Evolutionary conservation across 2,113 vertebrate genomes (phyloP).

Genomic region (Columba livia): DNA sequence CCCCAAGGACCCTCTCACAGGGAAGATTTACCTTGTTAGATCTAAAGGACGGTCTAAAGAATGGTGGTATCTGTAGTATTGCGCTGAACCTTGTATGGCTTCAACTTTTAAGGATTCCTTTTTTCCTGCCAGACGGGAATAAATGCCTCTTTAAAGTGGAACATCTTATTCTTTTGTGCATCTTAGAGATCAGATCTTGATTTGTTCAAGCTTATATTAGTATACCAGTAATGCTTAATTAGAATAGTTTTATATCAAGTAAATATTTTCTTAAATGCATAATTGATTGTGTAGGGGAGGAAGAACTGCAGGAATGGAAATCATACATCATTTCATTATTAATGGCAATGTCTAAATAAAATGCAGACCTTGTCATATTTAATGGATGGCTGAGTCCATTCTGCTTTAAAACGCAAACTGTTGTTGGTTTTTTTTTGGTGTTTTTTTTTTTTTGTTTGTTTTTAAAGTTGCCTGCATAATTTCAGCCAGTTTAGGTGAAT

Average conservation of each 20-base stretch:
- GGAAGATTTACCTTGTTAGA: background rate
- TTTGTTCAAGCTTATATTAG: slow-evolving; percentile 46
- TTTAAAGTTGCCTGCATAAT: slow-evolving; percentile 71
- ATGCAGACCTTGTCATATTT: slow-evolving; percentile 84
- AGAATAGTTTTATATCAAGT: slow-evolving; percentile 72
- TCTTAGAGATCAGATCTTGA: slow-evolving; percentile 43
- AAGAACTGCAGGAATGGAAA: slow-evolving; percentile 79
- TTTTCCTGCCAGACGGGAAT: background rate
- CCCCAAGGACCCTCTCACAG: background rate
- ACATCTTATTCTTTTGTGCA: background rate
- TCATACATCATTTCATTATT: slow-evolving; percentile 85
- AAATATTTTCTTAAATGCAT: slow-evolving; percentile 85
- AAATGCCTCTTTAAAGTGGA: background rate
- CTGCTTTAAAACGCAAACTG: slow-evolving; percentile 72
- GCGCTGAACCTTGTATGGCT: background rate
- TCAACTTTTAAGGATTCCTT: background rate
- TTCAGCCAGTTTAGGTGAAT: slow-evolving; percentile 62
- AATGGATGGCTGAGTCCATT: slow-evolving; percentile 78
- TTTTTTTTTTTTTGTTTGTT: background rate
- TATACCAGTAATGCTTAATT: slow-evolving; percentile 75
- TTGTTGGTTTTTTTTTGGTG: background rate
- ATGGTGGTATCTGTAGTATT: background rate
- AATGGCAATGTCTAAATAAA: slow-evolving; percentile 86
- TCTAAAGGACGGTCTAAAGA: background rate
- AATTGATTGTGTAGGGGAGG: slow-evolving; percentile 82